Base-by-base conservation (phyloP, 1,140 invertebrate genomes). In the Bombyx mandarina region DNA sequence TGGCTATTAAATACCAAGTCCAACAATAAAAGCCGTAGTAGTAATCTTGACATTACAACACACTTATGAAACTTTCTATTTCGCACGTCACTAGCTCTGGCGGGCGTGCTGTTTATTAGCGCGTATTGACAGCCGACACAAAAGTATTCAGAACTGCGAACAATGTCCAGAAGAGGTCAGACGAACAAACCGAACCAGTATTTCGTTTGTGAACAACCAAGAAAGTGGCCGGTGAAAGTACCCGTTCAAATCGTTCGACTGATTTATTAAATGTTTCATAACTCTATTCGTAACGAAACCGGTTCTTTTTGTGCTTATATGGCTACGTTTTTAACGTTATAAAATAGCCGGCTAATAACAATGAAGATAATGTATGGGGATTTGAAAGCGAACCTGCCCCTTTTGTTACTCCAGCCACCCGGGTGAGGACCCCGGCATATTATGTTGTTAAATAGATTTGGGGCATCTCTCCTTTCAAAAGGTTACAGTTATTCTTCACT, bases 151-250 rank as follows among this genome's bases (percentile, higher is more conserved):
- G 45, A 64, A 54, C 43, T 53, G 61, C 61, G 66, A 73, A 77
- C 73, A 78, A 77, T 71, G 63, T 63, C 45, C 58, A 63, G 58
- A 63, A 56, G 73, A 77, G 77, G 79, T 78, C 77, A 78, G 66
- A 70, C 56, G 61, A 80, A 77, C 72, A 59, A 71, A 73, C 72
- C 64, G 26, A 65, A 77, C 70, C 66, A 71, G 71, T 77, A 75
- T 79, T 65, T 74, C 69, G 65, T 71, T 35, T 35, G 64, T 63
- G 58, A 59, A 61, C 63, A 63, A 63, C 63, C 61, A 82, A 75
- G 78, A 85, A 84, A 82, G 76, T 79, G 70, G 60, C 45, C 63
- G 77, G 79, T 83, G 80, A 86, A 86, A 83, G 79, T 86, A 73
- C 67, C 59, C 60, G 56, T 72, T 76, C 80, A 80, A 86, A 81